These are phyloP conservation scores for Scopus umbretta DNA, from an alignment of 2,113 vertebrate species.

Conservation along the genomic window DNA sequence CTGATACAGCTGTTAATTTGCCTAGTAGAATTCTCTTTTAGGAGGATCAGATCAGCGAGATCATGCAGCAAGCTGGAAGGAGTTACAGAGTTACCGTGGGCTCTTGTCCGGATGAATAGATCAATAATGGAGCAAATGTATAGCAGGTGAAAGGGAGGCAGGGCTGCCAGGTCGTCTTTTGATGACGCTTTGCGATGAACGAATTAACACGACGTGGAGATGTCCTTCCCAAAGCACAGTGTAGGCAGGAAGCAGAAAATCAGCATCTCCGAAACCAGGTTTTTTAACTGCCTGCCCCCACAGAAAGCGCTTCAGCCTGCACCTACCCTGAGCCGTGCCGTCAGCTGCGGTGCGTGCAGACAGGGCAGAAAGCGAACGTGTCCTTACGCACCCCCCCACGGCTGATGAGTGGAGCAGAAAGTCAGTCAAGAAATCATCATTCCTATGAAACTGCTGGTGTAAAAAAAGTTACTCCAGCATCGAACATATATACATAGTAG, in stretches of 20 bases:
- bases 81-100: conserved; percentile 63
- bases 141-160: conserved; percentile 67
- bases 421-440: background rate
- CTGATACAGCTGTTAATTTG: conserved; percentile 77
- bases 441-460: conserved; percentile 67
- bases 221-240: conserved; percentile 16
- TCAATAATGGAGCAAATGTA: conserved; percentile 62
- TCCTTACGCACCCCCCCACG: conserved; percentile 22
- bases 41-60: conserved; percentile 79
- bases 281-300: background rate
- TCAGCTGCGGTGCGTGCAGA: background rate
- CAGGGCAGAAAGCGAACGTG: conserved; percentile 2
- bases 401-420: conserved; percentile 53
- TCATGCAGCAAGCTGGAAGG: conserved; percentile 83
- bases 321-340: background rate
- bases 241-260: background rate
- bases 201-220: background rate
- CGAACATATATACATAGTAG: conserved; percentile 69
- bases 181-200: background rate
- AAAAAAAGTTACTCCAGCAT: conserved; percentile 71
- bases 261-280: background rate
- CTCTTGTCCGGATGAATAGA: conserved; percentile 69
- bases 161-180: conserved; percentile 26
- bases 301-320: background rate
- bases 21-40: conserved; percentile 72